Conservation (phyloP, 2,888 invertebrate genomes). For the Keiferia lycopersicella region DNA sequence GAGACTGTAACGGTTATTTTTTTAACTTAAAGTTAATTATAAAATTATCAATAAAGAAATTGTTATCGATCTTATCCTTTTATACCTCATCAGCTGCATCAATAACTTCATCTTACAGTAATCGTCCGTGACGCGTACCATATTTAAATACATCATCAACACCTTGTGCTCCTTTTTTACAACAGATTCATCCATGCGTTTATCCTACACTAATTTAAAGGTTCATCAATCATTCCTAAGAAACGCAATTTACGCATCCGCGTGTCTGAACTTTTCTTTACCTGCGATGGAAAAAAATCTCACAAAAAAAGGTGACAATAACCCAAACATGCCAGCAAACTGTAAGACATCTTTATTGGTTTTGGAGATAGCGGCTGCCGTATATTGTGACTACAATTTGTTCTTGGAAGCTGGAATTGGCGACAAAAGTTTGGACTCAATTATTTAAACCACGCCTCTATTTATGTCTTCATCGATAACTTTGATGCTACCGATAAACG, state of each 20-base stretch:
- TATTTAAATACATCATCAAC: slow-evolving; percentile 58
- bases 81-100: slow-evolving; percentile 18
- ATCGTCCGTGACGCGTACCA: slow-evolving; percentile 45
- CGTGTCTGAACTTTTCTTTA: slow-evolving; percentile 60
- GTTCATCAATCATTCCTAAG: slow-evolving; percentile 71
- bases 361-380: slow-evolving; percentile 36
- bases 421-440: slow-evolving; percentile 51
- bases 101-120: slow-evolving; percentile 39
- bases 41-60: not conserved
- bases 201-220: slow-evolving; percentile 62
- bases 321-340: slow-evolving; percentile 61
- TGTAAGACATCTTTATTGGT: slow-evolving; percentile 71
- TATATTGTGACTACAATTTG: slow-evolving; percentile 43
- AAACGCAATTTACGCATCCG: slow-evolving; percentile 63
- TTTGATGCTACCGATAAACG: slow-evolving; percentile 48
- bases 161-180: slow-evolving; percentile 50
- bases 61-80: not conserved
- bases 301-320: slow-evolving; percentile 72
- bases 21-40: not conserved
- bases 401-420: slow-evolving; percentile 49
- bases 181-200: slow-evolving; percentile 53
- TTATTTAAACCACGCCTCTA: slow-evolving; percentile 42
- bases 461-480: slow-evolving; percentile 53
- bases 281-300: slow-evolving; percentile 50
- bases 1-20: not conserved